phyloP scores from a whole-genome alignment of 1,140 invertebrate genomes.

The Microvelia longipes region DNA sequence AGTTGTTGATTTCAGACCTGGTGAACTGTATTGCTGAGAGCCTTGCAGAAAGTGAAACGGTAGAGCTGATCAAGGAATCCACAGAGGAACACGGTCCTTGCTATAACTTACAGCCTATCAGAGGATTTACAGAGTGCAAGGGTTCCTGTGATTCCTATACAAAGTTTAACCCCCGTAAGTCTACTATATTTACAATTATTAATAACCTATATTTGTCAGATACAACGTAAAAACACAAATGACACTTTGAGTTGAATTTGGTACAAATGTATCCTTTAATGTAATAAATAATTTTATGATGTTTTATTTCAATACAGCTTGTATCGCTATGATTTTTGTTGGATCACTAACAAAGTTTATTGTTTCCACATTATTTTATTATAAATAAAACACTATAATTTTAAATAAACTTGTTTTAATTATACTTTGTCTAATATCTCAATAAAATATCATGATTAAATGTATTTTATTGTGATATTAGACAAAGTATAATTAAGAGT shows the following conservation, averaged over 20 bases:
- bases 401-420: too few relatives aligned
- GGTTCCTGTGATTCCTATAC: constrained; percentile 48
- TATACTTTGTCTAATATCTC: too few relatives aligned
- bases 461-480: too few relatives aligned
- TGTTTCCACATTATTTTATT: not conserved
- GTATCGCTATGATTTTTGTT: not conserved
- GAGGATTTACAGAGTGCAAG: constrained; percentile 44
- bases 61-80: constrained; percentile 35
- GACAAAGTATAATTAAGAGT: too few relatives aligned
- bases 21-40: constrained; percentile 28
- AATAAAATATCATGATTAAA: too few relatives aligned
- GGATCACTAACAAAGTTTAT: not conserved
- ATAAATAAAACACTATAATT: too few relatives aligned
- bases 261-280: too few relatives aligned
- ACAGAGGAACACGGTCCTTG: constrained; percentile 38
- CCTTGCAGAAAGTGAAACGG: constrained; percentile 35
- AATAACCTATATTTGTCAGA: constrained; percentile 1
- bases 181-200: constrained; percentile 6
- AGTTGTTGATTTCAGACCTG: constrained; percentile 2
- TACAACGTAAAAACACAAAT: not conserved
- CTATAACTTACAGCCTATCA: constrained; percentile 38
- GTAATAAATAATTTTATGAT: not conserved
- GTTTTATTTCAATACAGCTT: not conserved
- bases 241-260: not conserved
- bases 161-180: constrained; percentile 42